phyloP scores from a whole-genome alignment of 2,113 vertebrate genomes.

The Corythaeola cristata region DNA sequence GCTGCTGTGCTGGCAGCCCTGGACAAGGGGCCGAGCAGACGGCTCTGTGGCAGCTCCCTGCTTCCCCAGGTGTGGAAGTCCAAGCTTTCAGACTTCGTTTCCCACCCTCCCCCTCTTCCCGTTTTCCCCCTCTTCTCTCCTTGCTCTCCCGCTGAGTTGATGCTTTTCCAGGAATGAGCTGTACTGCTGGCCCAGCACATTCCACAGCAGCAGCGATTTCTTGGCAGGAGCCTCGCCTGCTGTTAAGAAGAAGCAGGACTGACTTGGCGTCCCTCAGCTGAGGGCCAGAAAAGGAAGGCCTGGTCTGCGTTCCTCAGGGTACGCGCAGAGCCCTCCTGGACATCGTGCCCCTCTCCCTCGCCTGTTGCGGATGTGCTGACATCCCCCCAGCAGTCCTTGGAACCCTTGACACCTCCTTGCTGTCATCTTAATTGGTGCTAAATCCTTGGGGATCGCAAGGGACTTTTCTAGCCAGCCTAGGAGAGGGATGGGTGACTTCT shows the following conservation, averaged over 20 bases:
- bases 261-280: constrained; percentile 22
- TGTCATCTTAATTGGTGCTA: accelerated
- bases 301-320: neutral
- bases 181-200: constrained; percentile 74
- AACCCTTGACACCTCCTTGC: neutral
- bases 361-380: neutral
- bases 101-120: constrained; percentile 42
- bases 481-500: neutral
- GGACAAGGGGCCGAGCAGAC: neutral
- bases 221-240: constrained; percentile 51
- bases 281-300: constrained; percentile 45
- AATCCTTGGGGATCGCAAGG: neutral
- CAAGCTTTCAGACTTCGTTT: constrained; percentile 21
- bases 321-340: neutral
- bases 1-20: neutral
- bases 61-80: constrained; percentile 38
- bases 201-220: constrained; percentile 63
- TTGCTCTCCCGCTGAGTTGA: constrained; percentile 65
- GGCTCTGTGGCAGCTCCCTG: neutral
- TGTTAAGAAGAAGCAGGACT: constrained; percentile 53
- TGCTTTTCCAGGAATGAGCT: constrained; percentile 73
- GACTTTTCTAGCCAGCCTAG: neutral
- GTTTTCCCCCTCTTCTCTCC: constrained; percentile 32
- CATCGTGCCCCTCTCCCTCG: neutral
- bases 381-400: neutral